Conservation (phyloP, 2,888 invertebrate genomes). For the Poecilobothrus nobilitatus region DNA sequence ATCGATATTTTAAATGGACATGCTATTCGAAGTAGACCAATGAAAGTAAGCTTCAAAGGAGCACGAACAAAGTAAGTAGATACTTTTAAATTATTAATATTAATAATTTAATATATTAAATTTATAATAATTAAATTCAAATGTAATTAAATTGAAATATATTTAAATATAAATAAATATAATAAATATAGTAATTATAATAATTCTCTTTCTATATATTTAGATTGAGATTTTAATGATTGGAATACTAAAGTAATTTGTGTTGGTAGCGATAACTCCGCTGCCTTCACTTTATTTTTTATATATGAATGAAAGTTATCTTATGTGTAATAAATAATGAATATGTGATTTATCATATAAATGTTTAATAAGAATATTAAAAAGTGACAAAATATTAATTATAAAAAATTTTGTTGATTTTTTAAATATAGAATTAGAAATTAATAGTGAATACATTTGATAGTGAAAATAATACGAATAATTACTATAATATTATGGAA, state of each 20-base stretch:
- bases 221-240: not conserved
- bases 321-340: too few species aligned
- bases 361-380: not conserved
- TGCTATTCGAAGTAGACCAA: not conserved
- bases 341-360: too few species aligned
- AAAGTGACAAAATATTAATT: not conserved
- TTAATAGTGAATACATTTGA: too few species aligned
- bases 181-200: too few species aligned
- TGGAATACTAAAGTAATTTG: not conserved
- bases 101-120: too few species aligned
- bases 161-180: too few species aligned
- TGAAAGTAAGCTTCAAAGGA: not conserved
- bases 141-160: too few species aligned
- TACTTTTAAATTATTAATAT: too few species aligned
- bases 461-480: conserved; percentile 4
- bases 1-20: not conserved
- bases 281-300: not conserved
- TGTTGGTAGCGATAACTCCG: not conserved
- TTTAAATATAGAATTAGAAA: too few species aligned
- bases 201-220: not conserved
- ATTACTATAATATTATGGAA: not conserved
- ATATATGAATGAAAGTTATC: not conserved
- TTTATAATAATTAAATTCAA: too few species aligned
- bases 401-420: not conserved
- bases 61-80: not conserved